These are phyloP conservation scores for Pogonocherus hispidulus DNA, from an alignment of 2,888 invertebrate species.

Conservation along the genomic window DNA sequence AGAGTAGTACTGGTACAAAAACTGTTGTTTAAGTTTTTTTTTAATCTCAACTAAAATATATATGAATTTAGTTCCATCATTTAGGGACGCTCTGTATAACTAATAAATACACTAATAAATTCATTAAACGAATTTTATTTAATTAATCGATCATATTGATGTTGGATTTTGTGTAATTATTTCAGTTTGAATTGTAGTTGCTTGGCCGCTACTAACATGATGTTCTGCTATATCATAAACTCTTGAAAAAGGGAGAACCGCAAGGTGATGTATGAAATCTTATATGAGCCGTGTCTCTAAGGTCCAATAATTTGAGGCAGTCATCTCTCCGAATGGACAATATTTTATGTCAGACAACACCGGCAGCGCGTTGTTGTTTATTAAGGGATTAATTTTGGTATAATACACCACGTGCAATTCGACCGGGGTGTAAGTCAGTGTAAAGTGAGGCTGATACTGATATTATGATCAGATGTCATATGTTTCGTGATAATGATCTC, in stretches of 20 bases:
- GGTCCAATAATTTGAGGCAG: slow-evolving; percentile 9
- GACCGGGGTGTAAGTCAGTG: slow-evolving; percentile 23
- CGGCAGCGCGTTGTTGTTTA: slow-evolving; percentile 12
- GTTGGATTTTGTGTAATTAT: too few relatives aligned
- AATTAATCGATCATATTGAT: too few relatives aligned
- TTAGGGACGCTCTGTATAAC: too few relatives aligned
- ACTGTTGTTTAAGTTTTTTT: too few relatives aligned
- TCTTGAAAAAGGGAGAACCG: neutral
- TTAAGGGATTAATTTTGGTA: slow-evolving; percentile 28
- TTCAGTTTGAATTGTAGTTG: too few relatives aligned
- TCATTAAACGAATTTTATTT: too few relatives aligned
- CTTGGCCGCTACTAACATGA: too few relatives aligned
- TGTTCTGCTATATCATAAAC: too few relatives aligned
- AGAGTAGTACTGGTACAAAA: too few relatives aligned
- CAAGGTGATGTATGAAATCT: slow-evolving; percentile 1
- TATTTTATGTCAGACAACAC: slow-evolving; percentile 31
- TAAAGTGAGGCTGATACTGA: slow-evolving; percentile 27
- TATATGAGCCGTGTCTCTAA: slow-evolving; percentile 2
- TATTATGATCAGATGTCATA: slow-evolving; percentile 25
- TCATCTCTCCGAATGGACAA: slow-evolving; percentile 22
- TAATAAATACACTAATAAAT: too few relatives aligned
- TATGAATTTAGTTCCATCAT: too few relatives aligned
- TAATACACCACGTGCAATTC: slow-evolving; percentile 27
- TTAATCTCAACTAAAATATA: too few relatives aligned
- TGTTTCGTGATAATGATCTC: slow-evolving; percentile 21